Evolutionary conservation across 2,113 vertebrate species (phyloP).

Genomic region (Amia ocellicauda): DNA sequence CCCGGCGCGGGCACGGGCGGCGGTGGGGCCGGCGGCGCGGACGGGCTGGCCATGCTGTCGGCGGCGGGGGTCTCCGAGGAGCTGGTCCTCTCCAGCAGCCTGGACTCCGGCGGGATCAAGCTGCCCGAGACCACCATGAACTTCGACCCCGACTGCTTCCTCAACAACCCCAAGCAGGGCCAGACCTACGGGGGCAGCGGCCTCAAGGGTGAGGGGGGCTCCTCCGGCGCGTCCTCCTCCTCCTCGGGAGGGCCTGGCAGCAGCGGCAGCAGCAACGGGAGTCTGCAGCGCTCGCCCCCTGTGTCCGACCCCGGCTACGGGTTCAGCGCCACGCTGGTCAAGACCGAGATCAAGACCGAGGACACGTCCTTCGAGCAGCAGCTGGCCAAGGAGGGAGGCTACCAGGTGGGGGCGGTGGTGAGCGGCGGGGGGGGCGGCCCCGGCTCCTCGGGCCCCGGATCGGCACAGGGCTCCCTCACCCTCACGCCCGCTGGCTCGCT

Average conservation of each 20-base stretch:
- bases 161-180: constrained; percentile 98
- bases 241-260: constrained; percentile 32
- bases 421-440: constrained; percentile 58
- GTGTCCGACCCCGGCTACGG: constrained; percentile 77
- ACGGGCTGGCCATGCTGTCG: constrained; percentile 86
- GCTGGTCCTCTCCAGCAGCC: constrained; percentile 91
- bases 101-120: constrained; percentile 84
- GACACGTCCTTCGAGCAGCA: constrained; percentile 98
- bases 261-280: constrained; percentile 65
- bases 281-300: constrained; percentile 74
- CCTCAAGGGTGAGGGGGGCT: constrained; percentile 81
- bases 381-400: constrained; percentile 84
- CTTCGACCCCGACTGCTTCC: constrained; percentile 98
- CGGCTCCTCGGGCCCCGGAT: constrained; percentile 67
- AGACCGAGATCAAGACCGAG: constrained; percentile 92
- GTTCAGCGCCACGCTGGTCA: constrained; percentile 81
- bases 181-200: constrained; percentile 96
- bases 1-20: constrained; percentile 72
- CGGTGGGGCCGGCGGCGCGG: constrained; percentile 54
- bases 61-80: constrained; percentile 85
- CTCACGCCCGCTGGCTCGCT: constrained; percentile 80
- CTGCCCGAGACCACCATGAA: constrained; percentile 95
- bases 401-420: constrained; percentile 63
- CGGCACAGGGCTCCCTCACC: constrained; percentile 74
- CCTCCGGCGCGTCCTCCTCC: constrained; percentile 54